Evolutionary conservation across 2,113 vertebrate genomes (phyloP).

Genomic region (Heterocephalus glaber): DNA sequence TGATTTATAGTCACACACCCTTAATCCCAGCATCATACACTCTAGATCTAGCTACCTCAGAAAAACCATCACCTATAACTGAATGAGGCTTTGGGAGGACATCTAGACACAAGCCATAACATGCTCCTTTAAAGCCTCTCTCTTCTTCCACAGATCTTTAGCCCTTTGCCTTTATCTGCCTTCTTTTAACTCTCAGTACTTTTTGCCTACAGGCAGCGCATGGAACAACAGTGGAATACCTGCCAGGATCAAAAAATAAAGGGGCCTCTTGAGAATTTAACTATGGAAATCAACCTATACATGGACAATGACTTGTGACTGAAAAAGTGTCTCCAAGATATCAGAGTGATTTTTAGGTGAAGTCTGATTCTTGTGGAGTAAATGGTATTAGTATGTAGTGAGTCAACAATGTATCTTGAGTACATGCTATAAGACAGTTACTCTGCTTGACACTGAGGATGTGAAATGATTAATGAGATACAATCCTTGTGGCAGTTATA

Average conservation of each 20-base stretch:
- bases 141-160: not conserved
- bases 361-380: not conserved
- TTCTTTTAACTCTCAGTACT: not conserved
- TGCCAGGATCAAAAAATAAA: not conserved
- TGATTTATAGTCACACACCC: not conserved
- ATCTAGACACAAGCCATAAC: not conserved
- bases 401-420: not conserved
- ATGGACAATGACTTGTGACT: not conserved
- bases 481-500: not conserved
- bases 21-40: not conserved
- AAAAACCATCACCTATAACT: not conserved
- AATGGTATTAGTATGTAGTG: not conserved
- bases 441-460: not conserved
- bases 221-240: not conserved
- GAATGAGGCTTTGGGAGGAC: not conserved
- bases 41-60: not conserved
- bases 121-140: not conserved
- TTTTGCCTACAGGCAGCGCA: not conserved
- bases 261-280: not conserved
- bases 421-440: not conserved
- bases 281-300: not conserved
- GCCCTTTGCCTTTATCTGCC: not conserved
- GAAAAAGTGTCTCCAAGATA: not conserved
- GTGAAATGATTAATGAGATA: not conserved
- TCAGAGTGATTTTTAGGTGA: not conserved